Percentiles rank a stretch among this genome's conserved stretches.
Conservation (phyloP, 2,797 vertebrate species). For the Rhinatrema bivittatum region DNA sequence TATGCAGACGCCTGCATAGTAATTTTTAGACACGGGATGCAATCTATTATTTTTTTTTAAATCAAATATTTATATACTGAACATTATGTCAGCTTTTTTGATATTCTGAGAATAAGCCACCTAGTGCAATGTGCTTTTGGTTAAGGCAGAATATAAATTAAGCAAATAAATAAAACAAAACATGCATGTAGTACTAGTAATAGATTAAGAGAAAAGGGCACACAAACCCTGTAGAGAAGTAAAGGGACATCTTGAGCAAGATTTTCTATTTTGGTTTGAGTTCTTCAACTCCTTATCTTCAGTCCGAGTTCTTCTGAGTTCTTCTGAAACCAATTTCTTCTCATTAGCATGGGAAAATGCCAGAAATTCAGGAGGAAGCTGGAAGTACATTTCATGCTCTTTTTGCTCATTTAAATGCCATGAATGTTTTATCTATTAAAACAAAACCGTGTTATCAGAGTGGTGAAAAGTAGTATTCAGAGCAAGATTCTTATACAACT, state of each 20-base stretch:
- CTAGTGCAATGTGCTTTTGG: too few relatives aligned
- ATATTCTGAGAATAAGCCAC: too few relatives aligned
- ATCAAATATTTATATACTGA: too few relatives aligned
- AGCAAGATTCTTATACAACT: not conserved
- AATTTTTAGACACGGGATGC: too few relatives aligned
- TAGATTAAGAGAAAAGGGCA: too few relatives aligned
- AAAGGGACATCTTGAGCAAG: conserved; percentile 22
- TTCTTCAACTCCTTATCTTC: conserved; percentile 38
- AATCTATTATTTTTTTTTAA: too few relatives aligned
- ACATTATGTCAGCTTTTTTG: too few relatives aligned
- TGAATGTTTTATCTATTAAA: conserved; percentile 69
- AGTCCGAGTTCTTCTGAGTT: conserved; percentile 13
- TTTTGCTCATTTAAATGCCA: conserved; percentile 32
- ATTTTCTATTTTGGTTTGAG: conserved; percentile 25
- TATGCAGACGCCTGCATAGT: too few relatives aligned
- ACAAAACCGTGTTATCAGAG: not conserved
- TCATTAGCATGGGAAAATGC: conserved; percentile 13
- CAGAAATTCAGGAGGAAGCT: conserved; percentile 28
- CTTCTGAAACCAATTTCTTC: conserved; percentile 13
- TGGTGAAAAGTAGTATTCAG: not conserved
- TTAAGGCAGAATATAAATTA: too few relatives aligned
- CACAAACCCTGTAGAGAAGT: conserved; percentile 52
- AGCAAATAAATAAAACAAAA: too few relatives aligned
- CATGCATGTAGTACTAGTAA: too few relatives aligned
- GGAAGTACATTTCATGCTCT: conserved; percentile 19